phyloP scores from a whole-genome alignment of 2,888 invertebrate genomes.

The Homarus gammarus region DNA sequence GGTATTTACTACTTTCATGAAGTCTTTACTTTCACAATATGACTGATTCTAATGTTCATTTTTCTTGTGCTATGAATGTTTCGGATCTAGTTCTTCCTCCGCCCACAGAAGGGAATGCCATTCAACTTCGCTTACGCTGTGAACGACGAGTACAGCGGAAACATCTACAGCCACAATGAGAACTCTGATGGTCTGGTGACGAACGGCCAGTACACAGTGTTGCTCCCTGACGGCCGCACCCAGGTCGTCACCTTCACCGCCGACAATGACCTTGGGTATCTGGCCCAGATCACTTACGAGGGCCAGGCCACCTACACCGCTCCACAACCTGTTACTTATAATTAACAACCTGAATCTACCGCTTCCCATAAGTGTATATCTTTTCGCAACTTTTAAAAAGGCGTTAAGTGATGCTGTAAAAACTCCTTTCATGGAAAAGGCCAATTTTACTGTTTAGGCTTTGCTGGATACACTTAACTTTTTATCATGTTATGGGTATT shows the following conservation, averaged over 20 bases:
- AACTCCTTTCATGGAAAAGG: too few species aligned
- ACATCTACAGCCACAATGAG: constrained; percentile 63
- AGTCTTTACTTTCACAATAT: too few species aligned
- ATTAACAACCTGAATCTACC: too few species aligned
- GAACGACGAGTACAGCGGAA: constrained; percentile 62
- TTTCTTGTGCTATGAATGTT: too few species aligned
- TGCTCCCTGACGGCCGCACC: constrained; percentile 68
- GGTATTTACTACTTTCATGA: too few species aligned
- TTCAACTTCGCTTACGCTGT: constrained; percentile 70
- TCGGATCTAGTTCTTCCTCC: background rate
- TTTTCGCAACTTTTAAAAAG: too few species aligned
- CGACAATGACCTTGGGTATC: constrained; percentile 61
- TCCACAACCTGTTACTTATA: background rate
- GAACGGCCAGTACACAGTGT: constrained; percentile 61
- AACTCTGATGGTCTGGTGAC: constrained; percentile 64
- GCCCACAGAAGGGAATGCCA: constrained; percentile 57
- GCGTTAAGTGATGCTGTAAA: too few species aligned
- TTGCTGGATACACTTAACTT: too few species aligned
- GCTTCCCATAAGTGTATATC: too few species aligned
- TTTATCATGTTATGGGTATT: too few species aligned
- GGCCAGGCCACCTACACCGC: constrained; percentile 73
- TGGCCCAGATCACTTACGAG: constrained; percentile 71
- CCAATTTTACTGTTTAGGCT: too few species aligned
- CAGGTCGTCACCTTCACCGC: constrained; percentile 65
- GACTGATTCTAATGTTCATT: too few species aligned